A percentile compares a stretch with the other conserved stretches of the same genome.
phyloP scores from a whole-genome alignment of 2,888 invertebrate genomes.

The Drosophila putrida region DNA sequence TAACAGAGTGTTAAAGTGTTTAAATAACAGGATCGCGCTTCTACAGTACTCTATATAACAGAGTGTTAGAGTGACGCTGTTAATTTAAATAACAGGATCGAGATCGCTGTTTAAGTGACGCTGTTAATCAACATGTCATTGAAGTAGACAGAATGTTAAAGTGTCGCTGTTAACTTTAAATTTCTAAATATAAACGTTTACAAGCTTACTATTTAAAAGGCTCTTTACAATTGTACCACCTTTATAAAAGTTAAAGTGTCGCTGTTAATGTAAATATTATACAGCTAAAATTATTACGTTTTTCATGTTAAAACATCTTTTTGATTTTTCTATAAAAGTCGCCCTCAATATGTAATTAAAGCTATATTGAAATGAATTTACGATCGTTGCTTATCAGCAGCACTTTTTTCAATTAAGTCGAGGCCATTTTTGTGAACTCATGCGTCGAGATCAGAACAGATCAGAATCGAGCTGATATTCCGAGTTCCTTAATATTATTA shows the following conservation, averaged over 20 bases:
- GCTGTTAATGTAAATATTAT: conserved; percentile 7
- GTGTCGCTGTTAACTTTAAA: not conserved
- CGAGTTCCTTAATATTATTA: not conserved
- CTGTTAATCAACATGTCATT: not conserved
- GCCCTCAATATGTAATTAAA: conserved; percentile 34
- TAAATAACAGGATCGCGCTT: not conserved
- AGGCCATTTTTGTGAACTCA: conserved; percentile 38
- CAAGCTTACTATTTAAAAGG: no score
- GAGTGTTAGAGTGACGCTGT: not conserved
- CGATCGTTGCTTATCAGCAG: conserved; percentile 39
- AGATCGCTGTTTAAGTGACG: not conserved
- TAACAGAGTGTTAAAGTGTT: not conserved
- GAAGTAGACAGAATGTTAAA: not conserved
- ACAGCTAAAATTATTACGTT: not conserved
- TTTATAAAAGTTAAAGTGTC: no score
- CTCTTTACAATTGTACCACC: no score
- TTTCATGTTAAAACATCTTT: not conserved
- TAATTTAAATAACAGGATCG: not conserved
- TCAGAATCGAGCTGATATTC: not conserved
- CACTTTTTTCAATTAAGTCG: conserved; percentile 48
- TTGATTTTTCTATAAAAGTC: conserved; percentile 6
- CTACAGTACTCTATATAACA: not conserved
- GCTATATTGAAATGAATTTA: conserved; percentile 19
- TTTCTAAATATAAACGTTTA: not conserved
- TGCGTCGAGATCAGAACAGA: conserved; percentile 10